A percentile compares a stretch with the other conserved stretches of the same genome.
Evolutionary conservation across 2,797 vertebrate species (phyloP).

Genomic region (Pangasius mekongensis): DNA sequence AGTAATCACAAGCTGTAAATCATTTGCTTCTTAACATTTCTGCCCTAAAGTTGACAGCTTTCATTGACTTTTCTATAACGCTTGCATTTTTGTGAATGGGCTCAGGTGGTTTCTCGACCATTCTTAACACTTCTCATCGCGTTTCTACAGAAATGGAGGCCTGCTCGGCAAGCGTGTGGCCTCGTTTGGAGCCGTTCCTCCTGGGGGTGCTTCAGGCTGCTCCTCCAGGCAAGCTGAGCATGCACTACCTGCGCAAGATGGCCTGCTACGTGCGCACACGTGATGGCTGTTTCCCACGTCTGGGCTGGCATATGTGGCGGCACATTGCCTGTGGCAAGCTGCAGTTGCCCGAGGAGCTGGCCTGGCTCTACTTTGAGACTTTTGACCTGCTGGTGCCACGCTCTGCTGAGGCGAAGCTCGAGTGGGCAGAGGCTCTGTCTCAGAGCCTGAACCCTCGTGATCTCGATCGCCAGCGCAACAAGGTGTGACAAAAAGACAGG

Average conservation of each 20-base stretch:
- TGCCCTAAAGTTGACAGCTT: background rate
- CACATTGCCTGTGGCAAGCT: conserved; percentile 95
- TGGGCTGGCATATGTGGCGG: conserved; percentile 89
- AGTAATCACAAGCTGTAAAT: background rate
- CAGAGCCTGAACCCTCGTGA: conserved; percentile 82
- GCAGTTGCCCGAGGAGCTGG: conserved; percentile 85
- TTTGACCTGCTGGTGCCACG: conserved; percentile 81
- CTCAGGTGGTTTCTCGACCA: background rate
- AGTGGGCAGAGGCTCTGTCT: conserved; percentile 87
- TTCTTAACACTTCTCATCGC: background rate
- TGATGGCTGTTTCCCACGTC: conserved; percentile 84
- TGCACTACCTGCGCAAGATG: conserved; percentile 93
- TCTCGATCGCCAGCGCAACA: conserved; percentile 83
- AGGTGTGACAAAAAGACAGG: conserved; percentile 71
- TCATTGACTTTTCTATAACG: background rate
- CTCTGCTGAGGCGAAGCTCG: conserved; percentile 76
- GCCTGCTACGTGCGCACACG: conserved; percentile 82
- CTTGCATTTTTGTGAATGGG: background rate
- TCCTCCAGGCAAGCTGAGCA: conserved; percentile 84
- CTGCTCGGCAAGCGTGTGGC: conserved; percentile 82
- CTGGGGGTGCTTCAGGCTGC: conserved; percentile 84
- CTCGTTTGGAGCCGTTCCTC: conserved; percentile 89
- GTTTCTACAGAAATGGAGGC: conserved; percentile 76
- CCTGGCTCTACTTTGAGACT: conserved; percentile 95
- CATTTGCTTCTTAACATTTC: background rate